Conservation (phyloP, 2,113 vertebrate species). For the Arizona elegans region DNA sequence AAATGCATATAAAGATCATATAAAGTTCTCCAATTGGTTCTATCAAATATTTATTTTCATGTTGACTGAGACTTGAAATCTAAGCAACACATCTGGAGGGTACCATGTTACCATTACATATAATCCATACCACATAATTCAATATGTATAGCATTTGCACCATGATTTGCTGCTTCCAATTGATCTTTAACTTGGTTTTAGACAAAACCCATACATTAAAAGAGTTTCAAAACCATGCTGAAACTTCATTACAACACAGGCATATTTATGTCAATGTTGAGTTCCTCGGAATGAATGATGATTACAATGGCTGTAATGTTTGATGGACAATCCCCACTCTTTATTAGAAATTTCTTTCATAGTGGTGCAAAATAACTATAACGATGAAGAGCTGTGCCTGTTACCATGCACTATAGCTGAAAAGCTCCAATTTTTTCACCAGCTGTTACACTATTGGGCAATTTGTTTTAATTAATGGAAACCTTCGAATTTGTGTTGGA, state of each 20-base stretch:
- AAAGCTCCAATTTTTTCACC: background rate
- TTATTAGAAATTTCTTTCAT: background rate
- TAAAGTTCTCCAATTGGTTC: background rate
- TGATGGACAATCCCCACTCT: background rate
- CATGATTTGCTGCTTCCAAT: background rate
- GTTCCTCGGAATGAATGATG: background rate
- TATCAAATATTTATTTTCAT: background rate
- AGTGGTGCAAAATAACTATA: background rate
- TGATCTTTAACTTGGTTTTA: background rate
- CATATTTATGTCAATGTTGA: background rate
- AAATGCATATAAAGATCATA: background rate
- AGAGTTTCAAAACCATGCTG: background rate
- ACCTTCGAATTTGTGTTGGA: background rate
- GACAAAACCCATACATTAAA: background rate
- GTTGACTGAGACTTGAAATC: background rate
- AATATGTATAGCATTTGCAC: background rate
- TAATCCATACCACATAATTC: background rate
- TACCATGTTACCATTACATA: background rate
- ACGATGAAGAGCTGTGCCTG: background rate
- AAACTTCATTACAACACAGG: background rate
- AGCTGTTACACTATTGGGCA: background rate
- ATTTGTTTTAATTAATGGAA: slow-evolving; percentile 22
- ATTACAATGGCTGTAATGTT: background rate
- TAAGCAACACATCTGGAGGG: background rate
- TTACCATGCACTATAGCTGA: background rate